Evolutionary conservation across 1,140 invertebrate genomes (phyloP), one percentile per base, ranked within the genome.

Genomic region (Lerema accius): DNA sequence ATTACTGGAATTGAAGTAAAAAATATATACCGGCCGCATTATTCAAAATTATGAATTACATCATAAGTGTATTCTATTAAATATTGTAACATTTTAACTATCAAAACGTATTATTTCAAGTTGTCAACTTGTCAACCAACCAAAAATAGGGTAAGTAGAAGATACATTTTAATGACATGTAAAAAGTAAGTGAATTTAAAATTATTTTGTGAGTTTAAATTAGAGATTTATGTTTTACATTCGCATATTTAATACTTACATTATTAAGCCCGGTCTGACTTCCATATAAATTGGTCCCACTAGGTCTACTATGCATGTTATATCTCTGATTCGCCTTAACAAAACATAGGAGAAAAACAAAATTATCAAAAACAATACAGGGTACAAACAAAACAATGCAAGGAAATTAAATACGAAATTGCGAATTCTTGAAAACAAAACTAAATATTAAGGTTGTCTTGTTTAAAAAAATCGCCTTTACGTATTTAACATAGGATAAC

Each of bases 321-420:
- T 86, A 86, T 65, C 81, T 90, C 75, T 88, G 82, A 78, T 83
- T 86, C 19, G 86, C 84, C 86, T 89, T 89, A 46, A 72, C 64
- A 63, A 63, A 69, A 60, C 14, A 67, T 63, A 65, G 15, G 40
- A 65, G 61, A 50, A 28, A 23, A 59, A 69, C 35, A 62, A 62
- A 55, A 43, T 10, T 32, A 28, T 28, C 13, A 37, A 19, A 63
- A 17, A 26, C 49, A 35, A 28, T 53, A 58, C 28, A 46, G 13
- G 28, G 28, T 15, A 15, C n/a, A n/a, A n/a, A n/a, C n/a, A 61
- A 65, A 51, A 56, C 17, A 65, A 59, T 62, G 35, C 23, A 23
- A 15, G 49, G 17, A 63, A 35, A 28, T 26, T 17, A 10, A 23
- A 61, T 50, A 19, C 7, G 17, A 2, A 2, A 3, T 11, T 28